Conservation (phyloP, 2,797 vertebrate species). For the Dipus sagitta region DNA sequence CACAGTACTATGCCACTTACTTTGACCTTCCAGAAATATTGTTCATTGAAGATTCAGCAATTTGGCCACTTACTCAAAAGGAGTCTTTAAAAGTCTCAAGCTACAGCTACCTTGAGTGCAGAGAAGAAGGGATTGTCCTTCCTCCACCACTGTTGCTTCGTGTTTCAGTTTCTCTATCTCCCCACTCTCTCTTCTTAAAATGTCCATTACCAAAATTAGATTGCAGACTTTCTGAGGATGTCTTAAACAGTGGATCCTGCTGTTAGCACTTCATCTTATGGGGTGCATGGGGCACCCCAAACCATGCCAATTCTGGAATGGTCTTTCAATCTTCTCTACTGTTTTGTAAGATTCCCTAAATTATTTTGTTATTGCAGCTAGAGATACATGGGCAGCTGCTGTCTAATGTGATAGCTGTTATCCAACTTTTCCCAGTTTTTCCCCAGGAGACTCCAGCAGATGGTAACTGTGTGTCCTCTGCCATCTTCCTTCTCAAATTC, state of each 20-base stretch:
- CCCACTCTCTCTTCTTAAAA: neutral
- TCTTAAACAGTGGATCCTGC: neutral
- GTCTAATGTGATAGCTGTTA: neutral
- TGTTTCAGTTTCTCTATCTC: neutral
- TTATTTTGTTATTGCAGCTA: neutral
- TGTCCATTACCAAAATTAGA: neutral
- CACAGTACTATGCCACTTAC: neutral
- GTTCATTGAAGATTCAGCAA: neutral
- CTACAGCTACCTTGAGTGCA: no score
- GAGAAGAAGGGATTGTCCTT: neutral
- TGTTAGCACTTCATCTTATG: neutral
- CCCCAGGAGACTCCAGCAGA: neutral
- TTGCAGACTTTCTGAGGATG: neutral
- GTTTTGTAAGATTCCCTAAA: neutral
- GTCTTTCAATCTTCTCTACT: neutral
- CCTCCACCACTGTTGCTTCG: neutral
- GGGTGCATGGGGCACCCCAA: neutral
- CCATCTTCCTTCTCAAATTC: neutral
- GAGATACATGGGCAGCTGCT: neutral
- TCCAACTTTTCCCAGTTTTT: neutral
- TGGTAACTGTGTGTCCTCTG: neutral
- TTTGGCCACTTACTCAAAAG: neutral
- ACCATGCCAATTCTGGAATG: neutral
- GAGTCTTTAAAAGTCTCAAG: neutral
- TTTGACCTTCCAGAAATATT: neutral